These are phyloP conservation scores for Apaloderma vittatum DNA, from an alignment of 2,113 vertebrate genomes.

Conservation along the genomic window DNA sequence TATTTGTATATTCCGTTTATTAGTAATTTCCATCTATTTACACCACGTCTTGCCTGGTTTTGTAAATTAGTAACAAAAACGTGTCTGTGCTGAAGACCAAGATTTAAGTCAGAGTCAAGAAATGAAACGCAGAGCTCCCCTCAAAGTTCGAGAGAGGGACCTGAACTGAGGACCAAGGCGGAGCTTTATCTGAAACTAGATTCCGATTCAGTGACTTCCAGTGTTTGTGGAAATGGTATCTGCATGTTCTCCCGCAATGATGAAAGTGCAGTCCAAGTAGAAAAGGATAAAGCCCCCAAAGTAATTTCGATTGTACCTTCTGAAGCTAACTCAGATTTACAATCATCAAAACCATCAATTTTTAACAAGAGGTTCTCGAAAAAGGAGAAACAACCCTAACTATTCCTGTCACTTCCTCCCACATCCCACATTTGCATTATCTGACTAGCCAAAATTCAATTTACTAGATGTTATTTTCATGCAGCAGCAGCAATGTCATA, in stretches of 20 bases:
- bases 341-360: background rate
- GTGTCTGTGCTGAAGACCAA: background rate
- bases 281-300: background rate
- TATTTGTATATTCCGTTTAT: background rate
- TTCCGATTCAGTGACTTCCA: background rate
- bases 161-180: background rate
- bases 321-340: background rate
- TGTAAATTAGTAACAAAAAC: conserved; percentile 19
- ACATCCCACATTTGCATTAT: background rate
- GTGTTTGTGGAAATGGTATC: background rate
- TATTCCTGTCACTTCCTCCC: background rate
- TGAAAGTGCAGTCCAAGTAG: background rate
- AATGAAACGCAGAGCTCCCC: background rate
- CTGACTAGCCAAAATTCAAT: background rate
- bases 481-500: background rate
- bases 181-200: background rate
- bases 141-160: background rate
- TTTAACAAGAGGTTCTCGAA: background rate
- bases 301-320: background rate
- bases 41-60: background rate
- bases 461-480: background rate
- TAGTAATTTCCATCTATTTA: conserved; percentile 36
- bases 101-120: background rate
- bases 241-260: conserved; percentile 10
- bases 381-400: background rate